Base-by-base conservation (phyloP, 2,113 vertebrate genomes). In the Trachemys scripta region DNA sequence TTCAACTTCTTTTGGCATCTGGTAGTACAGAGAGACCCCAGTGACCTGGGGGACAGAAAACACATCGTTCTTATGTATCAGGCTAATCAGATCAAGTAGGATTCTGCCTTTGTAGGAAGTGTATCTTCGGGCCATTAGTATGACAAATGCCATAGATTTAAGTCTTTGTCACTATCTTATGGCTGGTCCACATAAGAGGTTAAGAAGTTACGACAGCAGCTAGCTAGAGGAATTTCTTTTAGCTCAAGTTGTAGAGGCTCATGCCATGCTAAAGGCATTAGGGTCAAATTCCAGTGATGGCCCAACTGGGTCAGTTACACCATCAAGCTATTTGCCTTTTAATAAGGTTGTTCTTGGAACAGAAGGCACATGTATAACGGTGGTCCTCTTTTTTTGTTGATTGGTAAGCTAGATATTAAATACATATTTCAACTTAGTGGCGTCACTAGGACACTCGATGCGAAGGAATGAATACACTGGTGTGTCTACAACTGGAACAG, bases 11-110 rank as follows among this genome's bases (percentile, higher is more conserved):
- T 94, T 96, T 96, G 85, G 76, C 85, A 93, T 75, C 89, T 94
- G n/a, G 75, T 89, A 95, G 88, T 82, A 89, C n/a, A 75, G 76
- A 96, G 82, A 38, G 65, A 38, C 65, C n/a, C 19, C 35, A 38
- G 35, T 38, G 65, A 78, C 85, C 79, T 87, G 10, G 5, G 16
- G 25, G 47, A 90, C 84, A 95, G 65, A 93, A 95, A 91, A 95
- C 69, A 82, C 88, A 96, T 96, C 94, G 92, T 97, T 95, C 94
- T 97, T 95, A 87, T 82, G 47, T 83, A 85, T 87, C 84, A 82
- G 84, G 59, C 50, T 0, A 0, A 59, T 96, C 94, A 95, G 93
- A 97, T 79, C 85, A 90, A 96, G 97, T 75, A 84, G 50, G 95
- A 80, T 96, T 93, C 85, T 42, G 88, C 59, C 51, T 95, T 82